Evolutionary conservation across 2,113 vertebrate genomes (phyloP).

Genomic region (Chaetops frenatus): DNA sequence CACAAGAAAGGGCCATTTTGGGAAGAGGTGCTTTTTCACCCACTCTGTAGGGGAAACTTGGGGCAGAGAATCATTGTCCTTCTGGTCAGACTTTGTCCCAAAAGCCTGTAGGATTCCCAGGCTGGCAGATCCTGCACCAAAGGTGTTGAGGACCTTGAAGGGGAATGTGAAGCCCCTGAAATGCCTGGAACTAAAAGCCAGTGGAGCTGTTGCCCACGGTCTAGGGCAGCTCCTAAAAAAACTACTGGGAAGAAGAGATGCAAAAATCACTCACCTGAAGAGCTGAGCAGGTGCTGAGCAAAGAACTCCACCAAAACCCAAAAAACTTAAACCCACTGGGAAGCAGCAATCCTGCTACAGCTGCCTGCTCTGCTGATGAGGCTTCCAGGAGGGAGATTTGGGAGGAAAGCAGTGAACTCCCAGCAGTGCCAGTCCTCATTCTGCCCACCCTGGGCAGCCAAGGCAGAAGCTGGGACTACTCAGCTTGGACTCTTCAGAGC

Average conservation of each 20-base stretch:
- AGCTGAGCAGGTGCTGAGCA: neutral
- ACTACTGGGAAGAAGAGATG: neutral
- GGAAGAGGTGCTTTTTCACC: neutral
- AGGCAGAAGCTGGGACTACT: neutral
- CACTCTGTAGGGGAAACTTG: neutral
- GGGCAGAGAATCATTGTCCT: neutral
- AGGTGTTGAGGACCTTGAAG: neutral
- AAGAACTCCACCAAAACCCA: neutral
- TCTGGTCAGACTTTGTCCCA: neutral
- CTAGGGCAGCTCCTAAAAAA: neutral
- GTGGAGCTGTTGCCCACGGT: fast-evolving
- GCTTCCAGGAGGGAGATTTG: neutral
- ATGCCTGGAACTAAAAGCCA: neutral
- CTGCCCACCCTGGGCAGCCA: neutral
- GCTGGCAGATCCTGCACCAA: neutral
- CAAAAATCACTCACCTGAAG: neutral
- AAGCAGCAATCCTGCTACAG: neutral
- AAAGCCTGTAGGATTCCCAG: neutral
- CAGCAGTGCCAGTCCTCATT: neutral
- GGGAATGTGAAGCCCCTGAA: neutral
- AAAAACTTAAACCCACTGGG: neutral
- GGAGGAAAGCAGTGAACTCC: neutral
- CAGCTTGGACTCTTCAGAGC: neutral
- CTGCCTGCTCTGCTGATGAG: neutral
- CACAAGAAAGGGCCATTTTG: neutral